Base-by-base conservation (phyloP, 1,140 invertebrate species). In the Cyclargus thomasi region DNA sequence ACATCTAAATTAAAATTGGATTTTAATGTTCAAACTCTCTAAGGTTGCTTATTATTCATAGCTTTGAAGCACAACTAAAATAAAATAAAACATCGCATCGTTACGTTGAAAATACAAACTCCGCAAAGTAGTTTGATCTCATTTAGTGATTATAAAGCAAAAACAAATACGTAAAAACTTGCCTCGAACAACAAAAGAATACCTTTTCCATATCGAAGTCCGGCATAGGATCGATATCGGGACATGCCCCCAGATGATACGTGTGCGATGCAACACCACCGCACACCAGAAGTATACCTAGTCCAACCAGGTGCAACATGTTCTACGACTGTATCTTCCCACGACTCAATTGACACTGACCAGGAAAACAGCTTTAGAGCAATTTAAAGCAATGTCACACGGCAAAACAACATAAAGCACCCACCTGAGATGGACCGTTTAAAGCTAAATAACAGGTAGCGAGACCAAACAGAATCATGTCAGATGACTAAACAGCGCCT, bases 181-280 rank as follows among this genome's bases (percentile, higher is more conserved):
- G n/a, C 53, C 1, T 55, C 2, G 17, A 17, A 20, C 18, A 18
- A 53, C 47, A 59, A 20, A 18, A 59, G 18, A 59, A 47, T 6
- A 59, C 55, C 55, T 59, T 18, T 11, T 59, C 20, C 55, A 59
- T 59, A 20, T 59, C 20, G 17, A 59, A 59, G 55, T 59, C 20
- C 4, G 55, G 55, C 55, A 59, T 20, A 1, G 55, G 55, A 18
- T 59, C 55, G 21, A 59, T 21, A 11, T 20, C 10, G 5, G 55
- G 55, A 59, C 55, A 59, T 21, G 18, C 20, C 18, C 55, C 55
- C 20, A 59, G 55, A 20, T 59, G 55, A 20, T 59, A 59, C 6
- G 18, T 59, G 55, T 59, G 55, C 7, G 55, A 21, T 11, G 18
- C 55, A 6, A 59, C 55, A 8, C 55, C 17, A 18, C 55, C 55